These are phyloP conservation scores for Nomada flava DNA, from an alignment of 2,888 invertebrate genomes.

Conservation along the genomic window DNA sequence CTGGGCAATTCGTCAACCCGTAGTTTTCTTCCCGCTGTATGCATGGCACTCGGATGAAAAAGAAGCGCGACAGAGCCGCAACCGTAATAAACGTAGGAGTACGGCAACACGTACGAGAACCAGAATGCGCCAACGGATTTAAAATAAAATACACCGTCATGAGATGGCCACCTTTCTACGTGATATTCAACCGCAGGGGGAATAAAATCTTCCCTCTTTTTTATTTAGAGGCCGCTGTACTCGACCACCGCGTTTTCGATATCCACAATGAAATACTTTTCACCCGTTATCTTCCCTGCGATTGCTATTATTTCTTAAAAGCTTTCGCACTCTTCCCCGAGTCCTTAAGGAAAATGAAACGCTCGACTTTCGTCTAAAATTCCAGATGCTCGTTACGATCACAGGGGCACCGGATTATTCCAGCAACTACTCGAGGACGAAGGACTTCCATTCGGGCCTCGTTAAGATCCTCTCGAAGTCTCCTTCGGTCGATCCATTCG, in stretches of 20 bases:
- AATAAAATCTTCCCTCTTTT: background rate
- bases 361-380: constrained; percentile 30
- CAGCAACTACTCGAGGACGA: constrained; percentile 48
- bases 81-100: constrained; percentile 44
- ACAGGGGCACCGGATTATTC: constrained; percentile 51
- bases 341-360: background rate
- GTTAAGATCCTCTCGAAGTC: constrained; percentile 55
- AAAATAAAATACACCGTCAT: constrained; percentile 44
- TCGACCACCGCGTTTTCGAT: background rate
- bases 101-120: constrained; percentile 24
- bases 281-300: background rate
- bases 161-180: constrained; percentile 3
- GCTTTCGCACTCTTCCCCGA: constrained; percentile 1
- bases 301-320: background rate
- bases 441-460: constrained; percentile 59
- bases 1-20: constrained; percentile 20
- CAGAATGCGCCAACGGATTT: constrained; percentile 23
- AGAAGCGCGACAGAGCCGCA: background rate
- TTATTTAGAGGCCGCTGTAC: background rate
- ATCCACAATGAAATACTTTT: background rate
- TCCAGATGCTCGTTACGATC: constrained; percentile 47
- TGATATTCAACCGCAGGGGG: background rate
- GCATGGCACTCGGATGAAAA: background rate
- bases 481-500: constrained; percentile 33
- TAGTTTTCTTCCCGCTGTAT: background rate